Evolutionary conservation across 2,797 vertebrate genomes (phyloP).

Genomic region (Smutsia gigantea): DNA sequence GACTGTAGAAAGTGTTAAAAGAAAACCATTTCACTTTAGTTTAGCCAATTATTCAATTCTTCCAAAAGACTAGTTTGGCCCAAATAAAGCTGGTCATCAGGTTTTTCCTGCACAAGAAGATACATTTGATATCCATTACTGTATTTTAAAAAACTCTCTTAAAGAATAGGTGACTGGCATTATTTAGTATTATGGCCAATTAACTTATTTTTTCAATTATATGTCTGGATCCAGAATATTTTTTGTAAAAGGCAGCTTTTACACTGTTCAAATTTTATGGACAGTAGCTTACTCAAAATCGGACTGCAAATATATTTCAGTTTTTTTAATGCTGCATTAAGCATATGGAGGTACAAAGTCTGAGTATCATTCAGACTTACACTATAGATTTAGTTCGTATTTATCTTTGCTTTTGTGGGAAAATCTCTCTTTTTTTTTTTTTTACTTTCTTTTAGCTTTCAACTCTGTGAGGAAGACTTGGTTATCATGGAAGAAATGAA

Average conservation of each 20-base stretch:
- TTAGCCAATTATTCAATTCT: neutral
- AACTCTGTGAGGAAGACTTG: neutral
- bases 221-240: neutral
- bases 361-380: neutral
- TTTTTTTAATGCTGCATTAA: conserved; percentile 38
- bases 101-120: neutral
- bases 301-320: neutral
- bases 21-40: neutral
- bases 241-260: neutral
- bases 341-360: neutral
- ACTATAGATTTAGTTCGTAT: neutral
- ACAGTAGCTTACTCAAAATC: neutral
- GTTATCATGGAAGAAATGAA: neutral
- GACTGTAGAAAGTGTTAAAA: neutral
- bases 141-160: neutral
- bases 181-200: neutral
- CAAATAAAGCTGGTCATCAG: neutral
- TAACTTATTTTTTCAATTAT: neutral
- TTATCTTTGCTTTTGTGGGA: neutral
- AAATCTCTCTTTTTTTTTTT: neutral
- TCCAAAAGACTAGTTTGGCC: neutral
- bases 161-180: neutral
- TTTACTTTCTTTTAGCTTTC: neutral
- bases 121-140: neutral
- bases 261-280: neutral